A percentile compares a stretch with the other conserved stretches of the same genome.
phyloP scores from a whole-genome alignment of 2,888 invertebrate genomes.

The Drosophila suboccidentalis region DNA sequence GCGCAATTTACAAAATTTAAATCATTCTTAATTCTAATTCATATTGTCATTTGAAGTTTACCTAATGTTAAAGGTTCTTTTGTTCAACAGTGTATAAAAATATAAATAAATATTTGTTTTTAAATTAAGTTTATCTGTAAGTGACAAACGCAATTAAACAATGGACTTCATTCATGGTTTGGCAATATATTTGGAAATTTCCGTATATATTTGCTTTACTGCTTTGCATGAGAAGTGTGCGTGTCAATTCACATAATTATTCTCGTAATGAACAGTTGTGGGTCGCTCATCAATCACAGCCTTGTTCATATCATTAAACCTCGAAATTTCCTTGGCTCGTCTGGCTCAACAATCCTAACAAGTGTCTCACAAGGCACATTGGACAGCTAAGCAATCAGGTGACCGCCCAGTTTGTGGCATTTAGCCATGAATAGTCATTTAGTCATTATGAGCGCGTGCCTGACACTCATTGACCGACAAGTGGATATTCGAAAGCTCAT shows the following conservation, averaged over 20 bases:
- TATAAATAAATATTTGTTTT: too few species aligned
- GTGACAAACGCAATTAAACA: neutral
- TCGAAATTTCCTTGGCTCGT: constrained; percentile 2
- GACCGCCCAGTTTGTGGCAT: constrained; percentile 31
- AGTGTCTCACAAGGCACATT: constrained; percentile 4
- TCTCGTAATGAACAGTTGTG: constrained; percentile 17
- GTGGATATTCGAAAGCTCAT: constrained; percentile 37
- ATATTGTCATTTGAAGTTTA: too few species aligned
- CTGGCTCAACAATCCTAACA: constrained; percentile 22
- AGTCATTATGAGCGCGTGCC: constrained; percentile 72
- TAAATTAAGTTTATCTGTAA: neutral
- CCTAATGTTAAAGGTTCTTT: too few species aligned
- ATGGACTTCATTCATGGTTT: neutral
- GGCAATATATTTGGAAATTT: neutral
- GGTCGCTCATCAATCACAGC: constrained; percentile 42
- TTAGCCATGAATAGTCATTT: constrained; percentile 51
- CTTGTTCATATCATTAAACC: constrained; percentile 28
- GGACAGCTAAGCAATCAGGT: constrained; percentile 57
- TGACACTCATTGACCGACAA: constrained; percentile 37
- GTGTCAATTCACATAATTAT: constrained; percentile 19
- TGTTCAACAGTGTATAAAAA: too few species aligned
- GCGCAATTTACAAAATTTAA: too few species aligned
- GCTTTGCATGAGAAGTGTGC: constrained; percentile 39
- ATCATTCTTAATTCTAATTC: too few species aligned
- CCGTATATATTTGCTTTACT: neutral